These are phyloP conservation scores for Amphiprion percula DNA, from an alignment of 2,113 vertebrate species.

Conservation along the genomic window DNA sequence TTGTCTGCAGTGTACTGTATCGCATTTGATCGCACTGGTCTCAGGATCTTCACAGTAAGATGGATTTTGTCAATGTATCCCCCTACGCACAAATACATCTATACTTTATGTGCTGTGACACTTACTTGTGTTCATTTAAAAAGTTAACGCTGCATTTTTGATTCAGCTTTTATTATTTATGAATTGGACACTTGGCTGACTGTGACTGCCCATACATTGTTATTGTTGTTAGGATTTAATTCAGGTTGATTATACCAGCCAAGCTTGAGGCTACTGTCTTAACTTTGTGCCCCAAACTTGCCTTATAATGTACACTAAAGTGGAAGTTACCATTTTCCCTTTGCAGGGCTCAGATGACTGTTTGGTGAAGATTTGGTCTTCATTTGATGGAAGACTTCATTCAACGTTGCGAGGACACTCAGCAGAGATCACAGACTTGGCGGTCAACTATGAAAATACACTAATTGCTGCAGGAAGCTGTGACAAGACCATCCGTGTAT, in stretches of 20 bases:
- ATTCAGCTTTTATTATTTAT: too few species aligned
- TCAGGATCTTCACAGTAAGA: constrained; percentile 98
- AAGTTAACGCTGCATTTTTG: too few species aligned
- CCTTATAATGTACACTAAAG: constrained; percentile 4
- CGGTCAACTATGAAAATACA: constrained; percentile 97
- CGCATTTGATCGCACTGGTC: constrained; percentile 96
- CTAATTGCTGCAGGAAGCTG: constrained; percentile 97
- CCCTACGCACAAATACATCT: not conserved
- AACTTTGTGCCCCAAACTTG: not conserved
- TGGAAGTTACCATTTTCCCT: not conserved
- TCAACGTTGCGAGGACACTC: constrained; percentile 95
- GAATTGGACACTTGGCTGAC: too few species aligned
- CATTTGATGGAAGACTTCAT: constrained; percentile 93
- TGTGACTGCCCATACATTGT: too few species aligned
- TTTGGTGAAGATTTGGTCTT: constrained; percentile 99
- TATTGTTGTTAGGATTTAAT: too few species aligned
- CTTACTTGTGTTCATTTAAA: too few species aligned
- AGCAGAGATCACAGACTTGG: constrained; percentile 97
- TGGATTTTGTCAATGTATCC: not conserved
- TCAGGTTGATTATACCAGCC: too few species aligned
- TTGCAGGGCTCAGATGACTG: constrained; percentile 96
- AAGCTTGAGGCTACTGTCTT: not conserved
- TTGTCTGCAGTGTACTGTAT: constrained; percentile 99
- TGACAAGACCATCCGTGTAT: constrained; percentile 96
- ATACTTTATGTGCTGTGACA: not conserved